A percentile compares a stretch with the other conserved stretches of the same genome.
Conservation (phyloP, 1,140 invertebrate species). For the Carposina sasakii region DNA sequence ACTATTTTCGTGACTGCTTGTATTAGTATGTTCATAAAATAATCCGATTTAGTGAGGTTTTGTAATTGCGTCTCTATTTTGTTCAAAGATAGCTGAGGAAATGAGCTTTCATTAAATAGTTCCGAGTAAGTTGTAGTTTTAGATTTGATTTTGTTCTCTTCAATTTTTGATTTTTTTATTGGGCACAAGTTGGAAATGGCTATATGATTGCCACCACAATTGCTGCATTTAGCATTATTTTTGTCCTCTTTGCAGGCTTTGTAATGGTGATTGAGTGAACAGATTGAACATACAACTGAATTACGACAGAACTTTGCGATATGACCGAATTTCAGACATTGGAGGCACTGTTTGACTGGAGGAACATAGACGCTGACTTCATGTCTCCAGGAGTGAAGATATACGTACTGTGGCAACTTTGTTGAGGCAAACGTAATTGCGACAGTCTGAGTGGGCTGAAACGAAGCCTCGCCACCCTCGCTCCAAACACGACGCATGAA, state of each 20-base stretch:
- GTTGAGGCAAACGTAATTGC: constrained; percentile 2
- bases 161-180: constrained; percentile 20
- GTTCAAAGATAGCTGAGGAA: not conserved
- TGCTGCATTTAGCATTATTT: constrained; percentile 14
- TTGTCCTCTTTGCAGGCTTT: constrained; percentile 10
- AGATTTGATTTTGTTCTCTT: constrained; percentile 17
- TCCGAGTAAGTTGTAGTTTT: constrained; percentile 9
- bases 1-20: not conserved
- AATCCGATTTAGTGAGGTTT: not conserved
- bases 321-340: constrained; percentile 23
- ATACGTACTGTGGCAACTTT: not conserved
- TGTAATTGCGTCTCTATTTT: not conserved
- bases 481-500: constrained; percentile 3
- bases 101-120: constrained; percentile 11
- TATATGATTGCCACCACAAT: constrained; percentile 22
- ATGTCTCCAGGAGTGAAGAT: not conserved
- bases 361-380: constrained; percentile 23
- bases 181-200: constrained; percentile 18
- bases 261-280: constrained; percentile 14
- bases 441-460: not conserved
- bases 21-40: not conserved
- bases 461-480: not conserved
- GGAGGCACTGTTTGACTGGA: constrained; percentile 28
- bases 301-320: constrained; percentile 29
- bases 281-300: constrained; percentile 23